phyloP scores from a whole-genome alignment of 2,113 vertebrate species.

The Herpailurus yagouaroundi region DNA sequence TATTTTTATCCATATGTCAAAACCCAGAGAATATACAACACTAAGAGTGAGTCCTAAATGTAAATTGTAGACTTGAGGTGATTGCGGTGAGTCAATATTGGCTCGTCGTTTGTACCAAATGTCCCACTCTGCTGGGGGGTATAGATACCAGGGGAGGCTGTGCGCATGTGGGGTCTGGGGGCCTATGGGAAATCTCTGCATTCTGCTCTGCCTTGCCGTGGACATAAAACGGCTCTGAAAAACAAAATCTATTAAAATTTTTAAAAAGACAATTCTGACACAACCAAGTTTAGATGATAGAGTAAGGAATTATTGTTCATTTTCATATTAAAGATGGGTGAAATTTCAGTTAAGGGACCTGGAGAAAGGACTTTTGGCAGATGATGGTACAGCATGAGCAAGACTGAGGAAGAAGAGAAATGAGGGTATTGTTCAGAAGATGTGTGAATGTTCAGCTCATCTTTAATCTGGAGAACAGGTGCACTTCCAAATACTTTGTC shows the following conservation, averaged over 20 bases:
- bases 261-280: not conserved
- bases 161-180: no score
- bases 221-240: not conserved
- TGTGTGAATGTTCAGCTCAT: not conserved
- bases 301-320: not conserved
- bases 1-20: not conserved
- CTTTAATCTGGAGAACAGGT: not conserved
- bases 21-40: not conserved
- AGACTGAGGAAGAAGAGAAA: not conserved
- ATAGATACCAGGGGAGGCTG: not conserved
- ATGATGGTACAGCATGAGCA: not conserved
- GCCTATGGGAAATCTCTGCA: rapidly evolving
- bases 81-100: not conserved
- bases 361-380: no score
- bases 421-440: not conserved
- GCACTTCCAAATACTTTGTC: not conserved
- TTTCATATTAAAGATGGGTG: not conserved
- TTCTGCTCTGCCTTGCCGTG: not conserved
- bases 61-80: not conserved
- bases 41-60: not conserved
- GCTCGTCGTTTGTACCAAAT: not conserved
- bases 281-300: not conserved
- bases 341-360: not conserved
- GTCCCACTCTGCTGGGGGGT: not conserved
- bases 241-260: not conserved